These are phyloP conservation scores for Minunthozetes semirufus DNA, from an alignment of 2,888 invertebrate species.

Conservation along the genomic window DNA sequence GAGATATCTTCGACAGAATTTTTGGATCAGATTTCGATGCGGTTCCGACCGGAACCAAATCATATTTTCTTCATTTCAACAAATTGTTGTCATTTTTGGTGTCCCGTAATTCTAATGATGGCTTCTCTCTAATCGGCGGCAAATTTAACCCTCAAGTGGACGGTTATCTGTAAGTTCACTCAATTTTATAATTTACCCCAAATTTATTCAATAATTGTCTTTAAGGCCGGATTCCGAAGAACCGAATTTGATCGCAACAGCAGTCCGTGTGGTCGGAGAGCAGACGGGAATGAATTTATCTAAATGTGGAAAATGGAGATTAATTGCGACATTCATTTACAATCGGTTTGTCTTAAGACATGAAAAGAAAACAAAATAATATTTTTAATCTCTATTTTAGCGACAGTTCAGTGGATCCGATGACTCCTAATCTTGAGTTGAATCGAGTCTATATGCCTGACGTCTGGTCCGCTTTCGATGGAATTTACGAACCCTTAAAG, in stretches of 20 bases:
- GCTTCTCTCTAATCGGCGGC: slow-evolving; percentile 38
- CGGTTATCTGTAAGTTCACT: slow-evolving; percentile 23
- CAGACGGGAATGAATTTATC: slow-evolving; percentile 37
- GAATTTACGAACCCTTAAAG: slow-evolving; percentile 17
- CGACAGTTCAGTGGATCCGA: slow-evolving; percentile 22
- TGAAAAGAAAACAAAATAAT: not conserved
- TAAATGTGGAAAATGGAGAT: slow-evolving; percentile 32
- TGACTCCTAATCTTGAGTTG: slow-evolving; percentile 23
- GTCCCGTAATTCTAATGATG: slow-evolving; percentile 24
- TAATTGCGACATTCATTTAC: slow-evolving; percentile 36
- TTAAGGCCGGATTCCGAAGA: not conserved
- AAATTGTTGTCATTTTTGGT: slow-evolving; percentile 34
- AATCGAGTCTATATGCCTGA: slow-evolving; percentile 36
- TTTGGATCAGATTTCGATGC: slow-evolving; percentile 44
- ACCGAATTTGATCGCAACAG: slow-evolving; percentile 37
- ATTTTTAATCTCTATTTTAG: slow-evolving; percentile 9
- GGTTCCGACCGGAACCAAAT: slow-evolving; percentile 13
- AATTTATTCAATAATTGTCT: not conserved
- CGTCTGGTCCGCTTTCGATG: slow-evolving; percentile 39
- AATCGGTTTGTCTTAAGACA: slow-evolving; percentile 27
- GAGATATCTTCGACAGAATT: slow-evolving; percentile 37
- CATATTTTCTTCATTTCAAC: slow-evolving; percentile 33
- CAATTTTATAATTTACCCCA: not conserved
- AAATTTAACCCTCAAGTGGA: slow-evolving; percentile 34
- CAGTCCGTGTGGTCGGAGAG: slow-evolving; percentile 31